phyloP scores from a whole-genome alignment of 2,797 vertebrate genomes.

The Squalus acanthias region DNA sequence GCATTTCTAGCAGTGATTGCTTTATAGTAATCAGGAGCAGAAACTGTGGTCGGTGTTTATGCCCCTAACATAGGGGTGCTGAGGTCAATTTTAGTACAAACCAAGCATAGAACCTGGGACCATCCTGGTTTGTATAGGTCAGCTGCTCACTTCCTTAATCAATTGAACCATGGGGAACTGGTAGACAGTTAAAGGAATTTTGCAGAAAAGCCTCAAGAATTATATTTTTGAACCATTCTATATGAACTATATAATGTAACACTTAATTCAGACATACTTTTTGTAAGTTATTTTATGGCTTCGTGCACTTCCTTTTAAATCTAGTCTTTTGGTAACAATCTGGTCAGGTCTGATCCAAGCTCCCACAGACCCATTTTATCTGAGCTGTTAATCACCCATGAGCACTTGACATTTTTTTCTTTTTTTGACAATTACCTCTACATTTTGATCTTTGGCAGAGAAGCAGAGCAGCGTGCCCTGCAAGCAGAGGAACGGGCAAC shows the following conservation, averaged over 20 bases:
- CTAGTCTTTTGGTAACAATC: background rate
- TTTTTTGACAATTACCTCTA: background rate
- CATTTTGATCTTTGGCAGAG: constrained; percentile 53
- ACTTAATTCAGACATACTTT: background rate
- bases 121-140: background rate
- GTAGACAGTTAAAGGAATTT: background rate
- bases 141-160: background rate
- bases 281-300: background rate
- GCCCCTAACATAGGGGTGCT: background rate
- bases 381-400: background rate
- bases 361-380: background rate
- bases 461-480: constrained; percentile 59
- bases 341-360: background rate
- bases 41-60: background rate
- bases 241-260: background rate
- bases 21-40: background rate
- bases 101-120: background rate
- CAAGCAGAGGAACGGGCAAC: constrained; percentile 65
- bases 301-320: background rate
- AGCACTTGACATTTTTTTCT: background rate
- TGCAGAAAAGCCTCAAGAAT: background rate
- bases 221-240: background rate
- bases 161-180: background rate
- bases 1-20: background rate
- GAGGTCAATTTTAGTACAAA: background rate